phyloP scores from a whole-genome alignment of 2,888 invertebrate genomes.

The Aspidapion aeneum region DNA sequence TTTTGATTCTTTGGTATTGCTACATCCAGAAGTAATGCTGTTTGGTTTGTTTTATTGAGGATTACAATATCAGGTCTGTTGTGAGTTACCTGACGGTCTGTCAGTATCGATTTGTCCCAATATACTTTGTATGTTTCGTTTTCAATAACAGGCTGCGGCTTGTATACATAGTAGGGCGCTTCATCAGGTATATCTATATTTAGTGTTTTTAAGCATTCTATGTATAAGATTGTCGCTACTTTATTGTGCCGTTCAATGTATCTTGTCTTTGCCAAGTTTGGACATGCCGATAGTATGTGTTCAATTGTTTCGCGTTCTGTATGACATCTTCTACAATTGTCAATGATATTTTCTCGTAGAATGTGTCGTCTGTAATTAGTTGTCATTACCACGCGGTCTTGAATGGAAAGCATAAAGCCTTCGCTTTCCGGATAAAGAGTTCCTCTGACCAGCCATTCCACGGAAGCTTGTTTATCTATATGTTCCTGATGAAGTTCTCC shows the following conservation, averaged over 20 bases:
- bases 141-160: background rate
- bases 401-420: constrained; percentile 18
- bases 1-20: constrained; percentile 1
- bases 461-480: too few relatives aligned
- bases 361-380: background rate
- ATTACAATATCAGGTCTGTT: background rate
- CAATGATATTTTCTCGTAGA: background rate
- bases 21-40: background rate
- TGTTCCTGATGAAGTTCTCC: too few relatives aligned
- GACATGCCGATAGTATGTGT: background rate
- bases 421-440: constrained; percentile 22
- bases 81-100: background rate
- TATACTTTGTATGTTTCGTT: background rate
- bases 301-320: background rate
- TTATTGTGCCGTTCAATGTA: background rate
- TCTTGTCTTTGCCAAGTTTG: background rate
- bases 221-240: background rate
- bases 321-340: background rate
- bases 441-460: too few relatives aligned
- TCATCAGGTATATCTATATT: background rate
- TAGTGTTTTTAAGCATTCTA: background rate
- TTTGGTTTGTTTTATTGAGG: background rate
- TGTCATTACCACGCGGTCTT: constrained; percentile 12
- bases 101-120: background rate
- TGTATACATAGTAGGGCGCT: background rate